These are phyloP conservation scores for Pao palembangensis DNA, from an alignment of 2,113 vertebrate genomes.

Conservation along the genomic window DNA sequence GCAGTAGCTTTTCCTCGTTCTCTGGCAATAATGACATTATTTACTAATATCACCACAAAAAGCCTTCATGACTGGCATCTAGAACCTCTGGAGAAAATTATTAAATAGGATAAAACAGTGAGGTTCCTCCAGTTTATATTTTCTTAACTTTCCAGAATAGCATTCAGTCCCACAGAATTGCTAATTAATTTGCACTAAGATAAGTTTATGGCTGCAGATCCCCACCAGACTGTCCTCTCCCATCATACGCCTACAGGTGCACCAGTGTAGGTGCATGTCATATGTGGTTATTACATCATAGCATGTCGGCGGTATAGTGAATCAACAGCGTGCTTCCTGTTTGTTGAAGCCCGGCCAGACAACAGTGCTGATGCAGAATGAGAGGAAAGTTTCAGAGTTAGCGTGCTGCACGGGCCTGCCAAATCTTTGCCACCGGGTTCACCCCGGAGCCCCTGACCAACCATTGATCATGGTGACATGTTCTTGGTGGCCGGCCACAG, in stretches of 20 bases:
- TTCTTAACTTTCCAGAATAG: no score
- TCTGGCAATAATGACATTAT: no score
- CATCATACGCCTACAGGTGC: slow-evolving; percentile 1
- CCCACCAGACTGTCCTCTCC: not conserved
- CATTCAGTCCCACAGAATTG: no score
- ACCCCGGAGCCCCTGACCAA: slow-evolving; percentile 51
- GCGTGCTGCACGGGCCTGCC: slow-evolving; percentile 42
- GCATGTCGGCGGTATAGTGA: slow-evolving; percentile 18
- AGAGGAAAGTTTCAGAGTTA: slow-evolving; percentile 35
- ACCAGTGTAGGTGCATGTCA: not conserved
- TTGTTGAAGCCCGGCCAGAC: slow-evolving; percentile 45
- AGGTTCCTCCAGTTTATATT: no score
- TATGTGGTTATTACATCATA: slow-evolving; percentile 23
- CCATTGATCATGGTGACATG: slow-evolving; percentile 76
- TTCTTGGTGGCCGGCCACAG: slow-evolving; percentile 70
- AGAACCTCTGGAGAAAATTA: no score
- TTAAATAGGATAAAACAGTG: no score
- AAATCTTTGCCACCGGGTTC: slow-evolving; percentile 61
- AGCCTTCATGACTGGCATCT: no score
- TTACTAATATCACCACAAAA: no score
- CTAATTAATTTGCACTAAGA: no score
- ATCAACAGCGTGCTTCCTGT: slow-evolving; percentile 50
- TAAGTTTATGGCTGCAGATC: not conserved
- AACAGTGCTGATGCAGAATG: slow-evolving; percentile 49
- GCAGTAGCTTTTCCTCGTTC: no score